Conservation (phyloP, 2,797 vertebrate species). For the Neosilurus mollespiculum region DNA sequence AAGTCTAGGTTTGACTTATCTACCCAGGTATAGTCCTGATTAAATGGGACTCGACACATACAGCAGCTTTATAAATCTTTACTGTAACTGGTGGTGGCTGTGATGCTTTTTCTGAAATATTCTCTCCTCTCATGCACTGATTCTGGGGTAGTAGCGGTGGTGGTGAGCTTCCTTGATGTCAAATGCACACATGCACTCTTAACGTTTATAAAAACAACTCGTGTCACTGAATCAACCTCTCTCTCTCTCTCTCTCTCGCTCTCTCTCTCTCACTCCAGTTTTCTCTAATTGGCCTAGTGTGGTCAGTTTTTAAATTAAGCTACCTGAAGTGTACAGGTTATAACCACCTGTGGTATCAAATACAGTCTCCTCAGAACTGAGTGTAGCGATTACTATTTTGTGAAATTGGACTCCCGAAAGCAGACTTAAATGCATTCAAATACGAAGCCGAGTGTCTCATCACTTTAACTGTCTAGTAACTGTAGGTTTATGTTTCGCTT, state of each 20-base stretch:
- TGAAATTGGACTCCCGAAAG: slow-evolving; percentile 58
- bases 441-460: slow-evolving; percentile 57
- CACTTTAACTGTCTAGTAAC: slow-evolving; percentile 58
- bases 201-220: slow-evolving; percentile 49
- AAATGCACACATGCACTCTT: slow-evolving; percentile 63
- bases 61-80: slow-evolving; percentile 61
- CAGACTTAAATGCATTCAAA: slow-evolving; percentile 59
- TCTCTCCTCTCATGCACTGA: slow-evolving; percentile 65
- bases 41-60: slow-evolving; percentile 62
- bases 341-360: slow-evolving; percentile 60
- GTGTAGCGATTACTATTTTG: slow-evolving; percentile 43
- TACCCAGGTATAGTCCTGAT: slow-evolving; percentile 67
- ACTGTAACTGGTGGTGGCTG: slow-evolving; percentile 63
- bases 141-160: slow-evolving; percentile 49
- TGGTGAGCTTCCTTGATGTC: slow-evolving; percentile 55
- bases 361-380: slow-evolving; percentile 56
- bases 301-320: slow-evolving; percentile 48
- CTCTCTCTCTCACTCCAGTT: slow-evolving; percentile 22
- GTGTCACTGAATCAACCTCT: slow-evolving; percentile 29
- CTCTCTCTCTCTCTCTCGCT: slow-evolving; percentile 8
- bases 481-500: slow-evolving; percentile 58
- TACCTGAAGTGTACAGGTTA: slow-evolving; percentile 51
- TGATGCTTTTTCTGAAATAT: slow-evolving; percentile 53
- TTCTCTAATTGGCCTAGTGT: slow-evolving; percentile 35
- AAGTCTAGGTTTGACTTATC: slow-evolving; percentile 71